Conservation (phyloP, 2,888 invertebrate genomes). For the Stictocephala bisonia region DNA sequence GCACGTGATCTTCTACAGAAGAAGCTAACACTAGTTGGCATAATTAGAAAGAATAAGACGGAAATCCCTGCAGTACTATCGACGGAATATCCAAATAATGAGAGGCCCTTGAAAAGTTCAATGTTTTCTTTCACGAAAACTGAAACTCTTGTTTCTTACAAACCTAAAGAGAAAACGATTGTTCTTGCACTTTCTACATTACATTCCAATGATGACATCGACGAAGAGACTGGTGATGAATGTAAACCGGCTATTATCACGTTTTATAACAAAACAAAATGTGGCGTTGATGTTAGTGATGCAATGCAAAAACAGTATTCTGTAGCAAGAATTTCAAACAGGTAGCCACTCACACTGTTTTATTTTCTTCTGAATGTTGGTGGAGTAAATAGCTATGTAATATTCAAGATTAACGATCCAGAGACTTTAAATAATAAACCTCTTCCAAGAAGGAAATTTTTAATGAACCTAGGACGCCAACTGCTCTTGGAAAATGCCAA, state of each 20-base stretch:
- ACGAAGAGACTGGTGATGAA: slow-evolving; percentile 31
- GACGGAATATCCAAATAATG: too few species aligned
- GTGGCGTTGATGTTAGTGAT: slow-evolving; percentile 37
- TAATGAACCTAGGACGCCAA: slow-evolving; percentile 20
- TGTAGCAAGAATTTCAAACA: slow-evolving; percentile 28
- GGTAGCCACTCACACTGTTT: slow-evolving; percentile 27
- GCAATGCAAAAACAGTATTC: slow-evolving; percentile 36
- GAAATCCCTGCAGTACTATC: too few species aligned
- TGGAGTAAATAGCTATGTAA: slow-evolving; percentile 26
- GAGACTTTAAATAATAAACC: background rate
- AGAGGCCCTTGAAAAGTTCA: too few species aligned
- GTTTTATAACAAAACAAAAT: slow-evolving; percentile 33
- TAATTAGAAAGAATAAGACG: too few species aligned
- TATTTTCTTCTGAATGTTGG: slow-evolving; percentile 20
- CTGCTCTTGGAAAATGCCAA: background rate
- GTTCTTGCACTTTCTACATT: slow-evolving; percentile 3
- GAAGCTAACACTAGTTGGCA: too few species aligned
- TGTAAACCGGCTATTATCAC: slow-evolving; percentile 41
- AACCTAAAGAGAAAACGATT: background rate
- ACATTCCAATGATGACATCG: slow-evolving; percentile 5
- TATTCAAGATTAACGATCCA: slow-evolving; percentile 25
- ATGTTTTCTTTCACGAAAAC: slow-evolving; percentile 1
- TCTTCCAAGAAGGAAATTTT: slow-evolving; percentile 17
- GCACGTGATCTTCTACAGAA: too few species aligned
- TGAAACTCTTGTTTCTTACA: slow-evolving; percentile 12